phyloP scores from a whole-genome alignment of 1,140 invertebrate species.

The Bradynema listronoti region DNA sequence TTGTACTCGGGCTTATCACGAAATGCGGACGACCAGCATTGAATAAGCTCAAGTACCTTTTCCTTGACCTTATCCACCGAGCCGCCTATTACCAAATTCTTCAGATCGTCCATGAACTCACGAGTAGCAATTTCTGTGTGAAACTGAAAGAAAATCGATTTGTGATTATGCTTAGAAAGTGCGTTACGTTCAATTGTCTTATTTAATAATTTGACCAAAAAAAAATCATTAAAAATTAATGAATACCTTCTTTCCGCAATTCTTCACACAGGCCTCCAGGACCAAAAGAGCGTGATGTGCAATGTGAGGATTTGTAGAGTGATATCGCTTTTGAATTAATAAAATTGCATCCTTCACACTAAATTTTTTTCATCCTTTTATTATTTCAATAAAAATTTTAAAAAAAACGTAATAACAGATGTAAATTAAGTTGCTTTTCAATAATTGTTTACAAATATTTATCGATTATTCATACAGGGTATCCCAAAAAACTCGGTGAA shows the following conservation, averaged over 20 bases:
- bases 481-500: too few relatives aligned
- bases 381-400: neutral
- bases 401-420: neutral
- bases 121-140: conserved; percentile 88
- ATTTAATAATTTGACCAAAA: conserved; percentile 6
- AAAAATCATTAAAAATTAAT: neutral
- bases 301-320: conserved; percentile 50
- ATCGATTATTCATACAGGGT: too few relatives aligned
- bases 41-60: conserved; percentile 86
- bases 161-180: conserved; percentile 22
- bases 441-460: too few relatives aligned
- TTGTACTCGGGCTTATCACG: conserved; percentile 80
- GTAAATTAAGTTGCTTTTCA: too few relatives aligned
- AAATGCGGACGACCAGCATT: conserved; percentile 94
- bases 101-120: conserved; percentile 89
- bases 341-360: conserved; percentile 48
- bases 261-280: conserved; percentile 92
- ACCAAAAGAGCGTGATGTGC: conserved; percentile 62
- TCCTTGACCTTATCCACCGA: conserved; percentile 61
- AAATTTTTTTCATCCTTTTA: neutral
- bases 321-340: conserved; percentile 48
- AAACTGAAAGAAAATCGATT: conserved; percentile 62
- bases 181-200: neutral
- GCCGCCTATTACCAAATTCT: conserved; percentile 55
- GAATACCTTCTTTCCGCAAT: conserved; percentile 70